Conservation (phyloP, 2,888 invertebrate species). For the Timema podura region DNA sequence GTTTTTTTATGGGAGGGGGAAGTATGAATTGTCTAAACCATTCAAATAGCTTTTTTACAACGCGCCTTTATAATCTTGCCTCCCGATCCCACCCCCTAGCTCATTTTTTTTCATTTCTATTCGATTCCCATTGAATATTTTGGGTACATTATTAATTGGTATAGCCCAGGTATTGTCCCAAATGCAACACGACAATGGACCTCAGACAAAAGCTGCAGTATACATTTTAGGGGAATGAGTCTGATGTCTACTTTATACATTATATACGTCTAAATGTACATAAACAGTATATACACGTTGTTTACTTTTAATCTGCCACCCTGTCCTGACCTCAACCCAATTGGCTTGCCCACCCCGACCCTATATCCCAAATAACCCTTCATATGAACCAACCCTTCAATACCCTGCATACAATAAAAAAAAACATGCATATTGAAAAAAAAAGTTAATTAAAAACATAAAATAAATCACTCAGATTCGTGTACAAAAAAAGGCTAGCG, state of each 20-base stretch:
- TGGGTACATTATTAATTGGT: conserved; percentile 26
- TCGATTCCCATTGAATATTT: conserved; percentile 24
- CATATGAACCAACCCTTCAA: too few species aligned
- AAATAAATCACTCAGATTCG: conserved; percentile 28
- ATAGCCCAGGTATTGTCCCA: background rate
- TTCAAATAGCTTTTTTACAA: too few species aligned
- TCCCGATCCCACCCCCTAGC: too few species aligned
- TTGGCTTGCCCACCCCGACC: background rate
- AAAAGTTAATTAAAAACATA: conserved; percentile 29
- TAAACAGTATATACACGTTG: conserved; percentile 20
- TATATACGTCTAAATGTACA: background rate
- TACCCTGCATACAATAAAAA: too few species aligned
- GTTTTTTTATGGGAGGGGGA: too few species aligned
- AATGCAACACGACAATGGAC: too few species aligned
- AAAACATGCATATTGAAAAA: conserved; percentile 15
- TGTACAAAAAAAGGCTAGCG: conserved; percentile 28
- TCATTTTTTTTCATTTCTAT: conserved; percentile 7
- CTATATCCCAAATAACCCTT: conserved; percentile 5
- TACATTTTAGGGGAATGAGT: too few species aligned
- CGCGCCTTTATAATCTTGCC: too few species aligned
- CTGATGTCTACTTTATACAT: background rate
- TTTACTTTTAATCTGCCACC: conserved; percentile 31
- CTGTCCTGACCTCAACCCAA: conserved; percentile 13
- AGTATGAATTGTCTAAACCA: too few species aligned
- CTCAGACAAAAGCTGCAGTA: too few species aligned